Evolutionary conservation across 1,140 invertebrate genomes (phyloP).

Genomic region (Callitettix versicolor): DNA sequence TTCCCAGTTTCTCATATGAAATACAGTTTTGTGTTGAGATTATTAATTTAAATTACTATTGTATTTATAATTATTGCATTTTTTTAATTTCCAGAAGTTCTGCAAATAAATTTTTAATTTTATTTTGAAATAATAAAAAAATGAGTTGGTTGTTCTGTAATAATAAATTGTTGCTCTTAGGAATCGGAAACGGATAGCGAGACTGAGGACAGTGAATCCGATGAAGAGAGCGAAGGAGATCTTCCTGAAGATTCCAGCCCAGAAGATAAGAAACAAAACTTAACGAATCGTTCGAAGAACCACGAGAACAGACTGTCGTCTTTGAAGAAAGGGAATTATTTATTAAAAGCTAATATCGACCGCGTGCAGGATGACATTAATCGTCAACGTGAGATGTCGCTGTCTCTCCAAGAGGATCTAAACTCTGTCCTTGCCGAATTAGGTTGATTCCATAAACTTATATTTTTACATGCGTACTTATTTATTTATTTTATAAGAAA

Average conservation of each 20-base stretch:
- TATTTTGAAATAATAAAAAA: too few species aligned
- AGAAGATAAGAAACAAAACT: constrained; percentile 51
- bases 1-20: too few species aligned
- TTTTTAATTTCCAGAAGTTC: too few species aligned
- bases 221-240: constrained; percentile 50
- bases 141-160: too few species aligned
- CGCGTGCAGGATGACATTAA: constrained; percentile 71
- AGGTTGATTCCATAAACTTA: constrained; percentile 32
- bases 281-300: constrained; percentile 46
- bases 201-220: constrained; percentile 18
- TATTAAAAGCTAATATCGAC: constrained; percentile 75
- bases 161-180: too few species aligned
- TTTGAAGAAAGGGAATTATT: constrained; percentile 74
- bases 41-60: too few species aligned
- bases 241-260: constrained; percentile 46
- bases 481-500: not conserved
- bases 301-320: constrained; percentile 58
- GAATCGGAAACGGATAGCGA: constrained; percentile 43
- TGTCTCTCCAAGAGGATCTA: constrained; percentile 64
- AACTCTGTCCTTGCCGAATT: constrained; percentile 68
- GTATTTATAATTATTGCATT: too few species aligned
- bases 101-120: too few species aligned
- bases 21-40: too few species aligned
- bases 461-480: not conserved
- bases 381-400: constrained; percentile 66